Evolutionary conservation across 2,113 vertebrate species (phyloP).

Genomic region (Macrotus californicus): DNA sequence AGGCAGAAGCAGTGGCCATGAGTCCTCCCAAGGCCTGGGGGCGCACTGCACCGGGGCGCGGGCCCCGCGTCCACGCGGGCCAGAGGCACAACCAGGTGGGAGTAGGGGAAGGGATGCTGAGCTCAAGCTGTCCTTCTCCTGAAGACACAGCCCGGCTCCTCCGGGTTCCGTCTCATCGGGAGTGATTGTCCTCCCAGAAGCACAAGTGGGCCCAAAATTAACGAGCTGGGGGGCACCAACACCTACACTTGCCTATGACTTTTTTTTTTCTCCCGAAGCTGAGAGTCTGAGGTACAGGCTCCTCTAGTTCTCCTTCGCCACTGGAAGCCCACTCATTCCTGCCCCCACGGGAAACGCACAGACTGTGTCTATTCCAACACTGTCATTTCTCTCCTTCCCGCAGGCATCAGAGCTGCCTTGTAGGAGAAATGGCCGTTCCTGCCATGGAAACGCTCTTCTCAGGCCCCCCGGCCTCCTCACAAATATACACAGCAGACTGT

Average conservation of each 20-base stretch:
- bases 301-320: background rate
- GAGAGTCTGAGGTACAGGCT: accelerated
- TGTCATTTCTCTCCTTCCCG: background rate
- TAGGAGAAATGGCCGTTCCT: background rate
- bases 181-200: background rate
- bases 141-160: accelerated
- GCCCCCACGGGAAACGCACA: accelerated
- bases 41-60: background rate
- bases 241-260: no score
- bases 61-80: no score
- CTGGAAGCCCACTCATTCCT: background rate
- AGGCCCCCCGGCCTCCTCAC: no score
- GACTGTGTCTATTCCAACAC: background rate
- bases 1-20: background rate
- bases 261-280: background rate
- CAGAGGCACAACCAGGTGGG: background rate
- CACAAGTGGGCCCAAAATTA: background rate
- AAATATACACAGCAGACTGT: background rate
- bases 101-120: background rate
- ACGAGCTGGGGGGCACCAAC: accelerated
- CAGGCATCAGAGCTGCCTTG: background rate
- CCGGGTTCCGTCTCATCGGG: accelerated
- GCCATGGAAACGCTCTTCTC: background rate
- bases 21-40: background rate
- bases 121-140: background rate